Evolutionary conservation across 37 sponge, comb jelly and placozoan species (phyloP).

Genomic region (Spongia lamella): DNA sequence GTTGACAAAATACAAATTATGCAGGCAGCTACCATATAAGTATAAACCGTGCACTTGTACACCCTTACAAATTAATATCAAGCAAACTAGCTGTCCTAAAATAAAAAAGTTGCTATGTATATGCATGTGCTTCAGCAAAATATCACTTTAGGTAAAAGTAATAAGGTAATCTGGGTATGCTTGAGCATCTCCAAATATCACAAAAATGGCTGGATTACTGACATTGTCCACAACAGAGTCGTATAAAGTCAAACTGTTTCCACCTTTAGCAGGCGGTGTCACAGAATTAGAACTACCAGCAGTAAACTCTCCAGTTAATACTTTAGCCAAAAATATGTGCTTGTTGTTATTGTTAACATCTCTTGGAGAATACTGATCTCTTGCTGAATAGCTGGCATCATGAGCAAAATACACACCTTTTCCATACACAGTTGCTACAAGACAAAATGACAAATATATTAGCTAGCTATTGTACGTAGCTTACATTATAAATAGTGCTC

Average conservation of each 20-base stretch:
- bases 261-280: constrained; percentile 49
- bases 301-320: constrained; percentile 56
- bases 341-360: constrained; percentile 54
- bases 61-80: no score
- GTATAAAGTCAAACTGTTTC: constrained; percentile 11
- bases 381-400: constrained; percentile 52
- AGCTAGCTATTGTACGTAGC: no score
- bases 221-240: constrained; percentile 56
- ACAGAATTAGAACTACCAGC: constrained; percentile 14
- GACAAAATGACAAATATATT: no score
- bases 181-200: constrained; percentile 57
- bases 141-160: constrained; percentile 28
- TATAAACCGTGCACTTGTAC: no score
- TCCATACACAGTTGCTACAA: no score
- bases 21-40: no score
- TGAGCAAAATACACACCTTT: constrained; percentile 75
- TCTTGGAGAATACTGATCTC: constrained; percentile 33
- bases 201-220: constrained; percentile 53
- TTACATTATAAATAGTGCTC: no score
- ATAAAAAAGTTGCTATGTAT: no score
- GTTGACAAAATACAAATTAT: no score
- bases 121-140: no score
- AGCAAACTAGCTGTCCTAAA: no score
- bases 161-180: constrained; percentile 66
- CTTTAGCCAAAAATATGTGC: constrained; percentile 56